Base-by-base conservation (phyloP, 1,140 invertebrate species). In the Triops cancriformis region DNA sequence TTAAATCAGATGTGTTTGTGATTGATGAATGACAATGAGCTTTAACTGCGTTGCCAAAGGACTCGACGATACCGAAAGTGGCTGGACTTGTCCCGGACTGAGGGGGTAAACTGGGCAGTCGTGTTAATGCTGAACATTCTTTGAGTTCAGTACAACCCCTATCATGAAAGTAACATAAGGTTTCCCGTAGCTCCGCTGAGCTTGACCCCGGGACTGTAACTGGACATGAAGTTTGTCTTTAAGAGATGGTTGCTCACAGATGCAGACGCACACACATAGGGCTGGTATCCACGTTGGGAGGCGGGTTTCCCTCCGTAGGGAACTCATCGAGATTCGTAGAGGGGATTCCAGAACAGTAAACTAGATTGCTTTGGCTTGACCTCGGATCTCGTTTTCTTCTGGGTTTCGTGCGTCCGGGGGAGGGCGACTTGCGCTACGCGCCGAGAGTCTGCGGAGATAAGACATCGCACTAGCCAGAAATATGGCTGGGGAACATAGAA, bases 291-390 rank as follows among this genome's bases (percentile, higher is more conserved):
- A 64, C 51, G 18, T 18, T 64, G 23, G 31, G 51, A 64, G 51
- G 7, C 51, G 51, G n/a, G 51, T 23, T 64, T 64, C 23, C 51
- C 51, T 64, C 51, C 51, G 14, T 64, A 23, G 51, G 51, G 51
- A 64, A 23, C 51, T 64, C 51, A 64, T 64, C 51, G 51, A 64
- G 51, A 64, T 64, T 64, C 51, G 18, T 64, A 64, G 51, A 64
- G 51, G 51, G 51, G n/a, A 64, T 64, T 23, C 51, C 10, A 18
- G 51, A 64, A 64, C 51, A 64, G 51, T 64, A 64, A 64, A 64
- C 51, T 64, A 64, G 51, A 64, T 64, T 64, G 51, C 51, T 64
- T 64, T 64, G 51, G 14, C 51, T 64, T 64, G 51, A 64, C 51
- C 51, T 64, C 51, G 23, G n/a, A n/a, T 64, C 51, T 64, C 51